phyloP scores from a whole-genome alignment of 92 coral and sea anemone genomes.

The Paramuricea clavata region DNA sequence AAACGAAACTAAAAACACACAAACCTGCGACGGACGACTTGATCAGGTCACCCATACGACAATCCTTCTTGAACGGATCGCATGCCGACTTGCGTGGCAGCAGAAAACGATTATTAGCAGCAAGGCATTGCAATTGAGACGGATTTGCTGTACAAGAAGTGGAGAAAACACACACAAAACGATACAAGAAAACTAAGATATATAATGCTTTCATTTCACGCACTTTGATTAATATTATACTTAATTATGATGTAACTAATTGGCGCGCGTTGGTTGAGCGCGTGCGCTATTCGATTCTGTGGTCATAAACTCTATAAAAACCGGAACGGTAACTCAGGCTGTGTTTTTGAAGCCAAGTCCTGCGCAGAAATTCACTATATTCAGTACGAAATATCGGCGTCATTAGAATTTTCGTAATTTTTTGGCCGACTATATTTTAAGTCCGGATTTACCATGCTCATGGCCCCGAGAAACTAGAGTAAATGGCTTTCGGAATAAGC shows the following conservation, averaged over 20 bases:
- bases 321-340: no score
- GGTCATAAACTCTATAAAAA: no score
- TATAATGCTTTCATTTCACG: neutral
- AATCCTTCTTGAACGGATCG: slow-evolving; percentile 75
- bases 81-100: slow-evolving; percentile 82
- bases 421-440: no score
- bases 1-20: neutral
- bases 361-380: no score
- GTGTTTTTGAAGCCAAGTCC: no score
- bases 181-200: neutral
- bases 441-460: no score
- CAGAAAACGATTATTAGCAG: slow-evolving; percentile 79
- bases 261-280: no score
- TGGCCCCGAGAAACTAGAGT: no score
- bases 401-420: no score
- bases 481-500: no score
- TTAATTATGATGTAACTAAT: slow-evolving; percentile 10
- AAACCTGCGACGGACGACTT: slow-evolving; percentile 81
- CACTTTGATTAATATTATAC: neutral
- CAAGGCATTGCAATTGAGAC: slow-evolving; percentile 83
- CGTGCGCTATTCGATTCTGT: no score
- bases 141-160: slow-evolving; percentile 81
- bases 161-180: slow-evolving; percentile 44
- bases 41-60: slow-evolving; percentile 89
- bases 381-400: no score